Evolutionary conservation across 1,140 invertebrate species (phyloP), one percentile per base, ranked within the genome.

Genomic region (Drosophila seguyi): DNA sequence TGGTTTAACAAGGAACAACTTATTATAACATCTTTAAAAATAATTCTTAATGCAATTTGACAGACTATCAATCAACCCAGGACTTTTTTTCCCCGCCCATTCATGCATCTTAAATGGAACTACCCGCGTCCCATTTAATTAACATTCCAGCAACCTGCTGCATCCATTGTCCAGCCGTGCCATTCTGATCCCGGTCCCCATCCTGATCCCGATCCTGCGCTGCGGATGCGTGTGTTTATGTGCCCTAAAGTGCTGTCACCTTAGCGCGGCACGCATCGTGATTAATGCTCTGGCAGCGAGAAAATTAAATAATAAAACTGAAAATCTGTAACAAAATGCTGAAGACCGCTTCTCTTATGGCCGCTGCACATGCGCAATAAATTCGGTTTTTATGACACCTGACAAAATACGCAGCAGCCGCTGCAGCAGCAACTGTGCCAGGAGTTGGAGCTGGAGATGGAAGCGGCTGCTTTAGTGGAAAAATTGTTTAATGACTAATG

Each of bases 331-430:
- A 82, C 80, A 81, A 81, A 81, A 81, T 77, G 67, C 56, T 66
- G 59, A 50, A 36, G 72, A 67, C 39, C 34, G 73, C 75, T 77
- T 36, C 73, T 47, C 62, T 65, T 67, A 76, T 74, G 62, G 80
- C 63, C 72, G 84, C 71, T 83, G 90, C 83, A 88, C 90, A 92
- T 92, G 90, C 82, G 90, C 86, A 87, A 92, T 92, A 92, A 92
- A 92, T 92, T 92, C 73, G 77, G 63, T 80, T 91, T 92, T 92
- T 92, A 92, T 92, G 90, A 90, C 90, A 92, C 90, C 90, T 92
- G 90, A 92, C 90, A 92, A 92, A 92, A 92, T 92, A 92, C 83
- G 81, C 86, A 88, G 84, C 81, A 84, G 73, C 68, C 16, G 39
- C 44, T 0, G 69, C 61, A 62, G 66, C 63, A 63, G 69, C 53